These are phyloP conservation scores for Drosophila truncata DNA, from an alignment of 1,140 invertebrate genomes.

Conservation along the genomic window DNA sequence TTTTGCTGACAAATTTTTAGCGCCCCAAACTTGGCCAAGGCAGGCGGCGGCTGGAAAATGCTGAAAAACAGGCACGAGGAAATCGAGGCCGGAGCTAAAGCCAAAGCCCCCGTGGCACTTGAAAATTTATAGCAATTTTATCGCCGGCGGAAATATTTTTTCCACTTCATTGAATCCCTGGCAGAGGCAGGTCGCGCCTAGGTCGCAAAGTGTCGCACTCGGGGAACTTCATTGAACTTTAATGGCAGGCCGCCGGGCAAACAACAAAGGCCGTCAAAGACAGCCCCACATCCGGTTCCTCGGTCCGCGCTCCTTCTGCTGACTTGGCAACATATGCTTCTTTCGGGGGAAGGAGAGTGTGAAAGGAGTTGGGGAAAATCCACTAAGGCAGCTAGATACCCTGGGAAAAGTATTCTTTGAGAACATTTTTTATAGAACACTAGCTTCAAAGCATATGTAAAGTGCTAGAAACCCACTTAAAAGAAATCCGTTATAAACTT, in stretches of 20 bases:
- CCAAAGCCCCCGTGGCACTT: slow-evolving; percentile 54
- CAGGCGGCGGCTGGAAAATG: slow-evolving; percentile 23
- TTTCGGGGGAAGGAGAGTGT: background rate
- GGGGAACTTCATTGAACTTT: slow-evolving; percentile 80
- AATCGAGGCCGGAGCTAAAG: slow-evolving; percentile 5
- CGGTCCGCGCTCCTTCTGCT: slow-evolving; percentile 25
- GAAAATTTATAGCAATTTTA: slow-evolving; percentile 81
- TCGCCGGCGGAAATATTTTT: slow-evolving; percentile 76
- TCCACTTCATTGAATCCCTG: slow-evolving; percentile 72
- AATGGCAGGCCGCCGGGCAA: slow-evolving; percentile 65
- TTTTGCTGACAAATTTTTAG: slow-evolving; percentile 61
- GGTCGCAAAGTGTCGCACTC: slow-evolving; percentile 64
- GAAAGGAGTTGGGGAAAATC: slow-evolving; percentile 4
- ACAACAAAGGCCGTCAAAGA: slow-evolving; percentile 56
- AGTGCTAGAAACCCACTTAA: background rate
- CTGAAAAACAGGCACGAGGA: slow-evolving; percentile 31
- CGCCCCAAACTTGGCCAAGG: slow-evolving; percentile 11
- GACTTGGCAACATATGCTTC: slow-evolving; percentile 33
- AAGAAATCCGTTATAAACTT: background rate
- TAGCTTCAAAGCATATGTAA: background rate
- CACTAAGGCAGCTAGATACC: slow-evolving; percentile 1
- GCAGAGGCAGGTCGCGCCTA: slow-evolving; percentile 16
- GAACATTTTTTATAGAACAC: background rate
- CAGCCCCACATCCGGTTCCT: slow-evolving; percentile 40
- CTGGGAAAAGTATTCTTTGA: slow-evolving; percentile 1